Base-by-base conservation (phyloP, 2,888 invertebrate species). In the Dynastes tityus region DNA sequence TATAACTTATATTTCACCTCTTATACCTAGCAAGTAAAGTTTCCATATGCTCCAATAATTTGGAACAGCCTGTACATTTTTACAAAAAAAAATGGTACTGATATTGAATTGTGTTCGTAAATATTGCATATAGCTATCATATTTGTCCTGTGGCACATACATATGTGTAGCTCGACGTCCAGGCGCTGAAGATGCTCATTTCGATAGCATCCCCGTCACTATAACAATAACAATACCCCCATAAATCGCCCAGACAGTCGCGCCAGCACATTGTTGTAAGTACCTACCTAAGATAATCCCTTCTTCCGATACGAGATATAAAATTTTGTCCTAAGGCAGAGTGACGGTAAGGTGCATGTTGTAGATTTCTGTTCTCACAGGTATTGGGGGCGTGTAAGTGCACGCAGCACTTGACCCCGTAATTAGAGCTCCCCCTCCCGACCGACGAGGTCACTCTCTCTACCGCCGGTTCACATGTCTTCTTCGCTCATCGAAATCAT, bases 341-440 rank as follows among this genome's bases (percentile, higher is more conserved):
- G 45, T 73, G 73, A 83, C 85, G 84, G 85, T 85, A 86, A 84
- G 83, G 84, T 83, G 84, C 84, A 83, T 77, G 71, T 61, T 63
- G 70, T 80, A 80, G 81, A 82, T 80, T 79, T 78, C 78, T 82
- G 83, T 85, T 87, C 87, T 87, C 87, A 87, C 86, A 86, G 83
- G 83, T 79, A 81, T 82, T 84, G 84, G 85, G 84, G 87, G 87
- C 87, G 87, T 86, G 86, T 83, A 84, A 82, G 82, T 82, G 85
- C 87, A 87, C 86, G 87, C 84, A 84, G 86, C 84, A 85, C 85
- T 86, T 87, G 87, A 87, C 87, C 87, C 85, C 85, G 85, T 87
- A 87, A 87, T 87, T 87, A 87, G 87, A 85, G 86, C 87, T 85
- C 83, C 85, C 84, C 80, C 82, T 82, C 83, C 82, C 81, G 80